A percentile compares a stretch with the other conserved stretches of the same genome.
phyloP scores from a whole-genome alignment of 2,888 invertebrate species.

The Hoplodrina blanda region DNA sequence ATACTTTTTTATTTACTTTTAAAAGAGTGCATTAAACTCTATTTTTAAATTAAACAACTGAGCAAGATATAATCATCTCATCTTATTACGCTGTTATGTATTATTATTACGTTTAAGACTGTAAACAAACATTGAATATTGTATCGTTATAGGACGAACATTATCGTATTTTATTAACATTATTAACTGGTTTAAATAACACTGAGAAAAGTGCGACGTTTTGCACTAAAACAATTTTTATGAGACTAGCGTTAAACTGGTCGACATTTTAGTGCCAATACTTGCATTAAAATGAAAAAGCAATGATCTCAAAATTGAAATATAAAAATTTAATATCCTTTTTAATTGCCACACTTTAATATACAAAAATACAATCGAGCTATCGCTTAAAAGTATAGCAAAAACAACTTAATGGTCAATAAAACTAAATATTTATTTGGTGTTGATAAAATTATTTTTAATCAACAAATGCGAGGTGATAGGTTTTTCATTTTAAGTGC shows the following conservation, averaged over 20 bases:
- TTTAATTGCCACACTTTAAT: constrained; percentile 33
- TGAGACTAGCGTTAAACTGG: constrained; percentile 18
- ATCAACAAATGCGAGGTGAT: not conserved
- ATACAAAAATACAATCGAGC: not conserved
- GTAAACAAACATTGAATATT: constrained; percentile 35
- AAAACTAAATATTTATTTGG: constrained; percentile 47
- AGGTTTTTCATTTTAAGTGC: constrained; percentile 19
- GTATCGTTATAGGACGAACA: constrained; percentile 7
- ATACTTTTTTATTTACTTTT: not conserved
- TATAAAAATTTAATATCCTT: constrained; percentile 24
- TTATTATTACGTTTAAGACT: not conserved
- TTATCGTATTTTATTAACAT: constrained; percentile 34
- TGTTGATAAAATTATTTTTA: constrained; percentile 38
- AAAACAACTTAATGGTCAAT: constrained; percentile 23
- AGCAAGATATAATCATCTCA: constrained; percentile 3
- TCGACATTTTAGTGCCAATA: constrained; percentile 13
- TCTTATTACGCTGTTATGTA: not conserved
- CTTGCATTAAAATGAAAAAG: constrained; percentile 30
- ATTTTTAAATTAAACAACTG: constrained; percentile 9
- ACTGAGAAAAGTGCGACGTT: constrained; percentile 33
- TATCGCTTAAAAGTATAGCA: constrained; percentile 22
- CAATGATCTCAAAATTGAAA: constrained; percentile 22
- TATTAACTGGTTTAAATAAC: constrained; percentile 25
- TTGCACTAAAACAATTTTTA: constrained; percentile 42
- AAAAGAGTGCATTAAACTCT: not conserved